These are phyloP conservation scores for Apotomis turbidana DNA, from an alignment of 2,888 invertebrate genomes.

Conservation along the genomic window DNA sequence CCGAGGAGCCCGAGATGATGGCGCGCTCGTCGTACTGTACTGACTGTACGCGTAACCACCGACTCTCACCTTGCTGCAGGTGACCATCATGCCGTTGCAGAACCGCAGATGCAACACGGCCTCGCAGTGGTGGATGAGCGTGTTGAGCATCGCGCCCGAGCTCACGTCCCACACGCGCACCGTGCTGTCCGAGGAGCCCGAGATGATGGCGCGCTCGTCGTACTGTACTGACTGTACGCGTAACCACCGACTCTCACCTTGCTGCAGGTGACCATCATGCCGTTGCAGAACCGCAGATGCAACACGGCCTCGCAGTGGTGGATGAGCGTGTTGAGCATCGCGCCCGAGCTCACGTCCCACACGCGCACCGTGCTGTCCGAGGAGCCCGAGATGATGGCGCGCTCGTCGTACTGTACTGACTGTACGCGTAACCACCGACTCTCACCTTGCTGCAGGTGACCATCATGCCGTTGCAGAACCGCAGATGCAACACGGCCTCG, in stretches of 20 bases:
- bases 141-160: conserved; percentile 98
- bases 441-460: conserved; percentile 74
- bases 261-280: conserved; percentile 99
- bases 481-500: conserved; percentile 98
- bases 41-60: no score
- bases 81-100: conserved; percentile 99
- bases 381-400: conserved; percentile 99
- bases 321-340: conserved; percentile 98
- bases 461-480: conserved; percentile 99
- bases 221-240: conserved; percentile 91
- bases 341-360: conserved; percentile 98
- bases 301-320: conserved; percentile 99
- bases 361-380: conserved; percentile 99
- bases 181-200: conserved; percentile 98
- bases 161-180: conserved; percentile 99
- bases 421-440: no score
- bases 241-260: conserved; percentile 85
- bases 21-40: no score
- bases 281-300: conserved; percentile 98
- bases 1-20: conserved; percentile 99
- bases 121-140: conserved; percentile 99
- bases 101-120: conserved; percentile 99
- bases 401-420: no score
- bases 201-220: conserved; percentile 99
- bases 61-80: no score